A percentile compares a stretch with the other conserved stretches of the same genome.
phyloP scores from a whole-genome alignment of 2,888 invertebrate species.

The Iselma pallidipennis region DNA sequence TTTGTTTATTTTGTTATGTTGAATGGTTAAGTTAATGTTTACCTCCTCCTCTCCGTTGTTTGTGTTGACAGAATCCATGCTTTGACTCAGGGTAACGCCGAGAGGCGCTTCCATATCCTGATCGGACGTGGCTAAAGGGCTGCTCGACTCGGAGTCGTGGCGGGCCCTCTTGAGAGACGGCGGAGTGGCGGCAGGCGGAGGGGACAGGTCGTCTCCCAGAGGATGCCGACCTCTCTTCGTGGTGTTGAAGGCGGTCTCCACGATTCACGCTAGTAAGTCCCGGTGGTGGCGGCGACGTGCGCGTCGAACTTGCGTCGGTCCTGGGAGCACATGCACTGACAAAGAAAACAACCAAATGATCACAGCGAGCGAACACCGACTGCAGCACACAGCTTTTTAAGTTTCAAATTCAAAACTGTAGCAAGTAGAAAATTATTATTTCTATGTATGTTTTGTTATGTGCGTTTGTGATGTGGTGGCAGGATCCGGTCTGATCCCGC shows the following conservation, averaged over 20 bases:
- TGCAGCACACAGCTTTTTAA: neutral
- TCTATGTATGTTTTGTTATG: neutral
- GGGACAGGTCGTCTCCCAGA: constrained; percentile 54
- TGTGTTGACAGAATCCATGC: constrained; percentile 97
- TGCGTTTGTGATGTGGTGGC: neutral
- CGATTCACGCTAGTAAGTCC: constrained; percentile 51
- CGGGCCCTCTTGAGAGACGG: constrained; percentile 55
- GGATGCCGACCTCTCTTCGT: constrained; percentile 57
- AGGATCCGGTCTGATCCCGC: constrained; percentile 35
- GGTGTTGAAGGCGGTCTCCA: constrained; percentile 56
- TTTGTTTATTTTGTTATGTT: neutral
- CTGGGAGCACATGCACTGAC: constrained; percentile 29
- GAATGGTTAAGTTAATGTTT: constrained; percentile 48
- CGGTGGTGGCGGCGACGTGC: constrained; percentile 23
- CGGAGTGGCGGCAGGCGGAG: constrained; percentile 50
- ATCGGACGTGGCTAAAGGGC: constrained; percentile 47
- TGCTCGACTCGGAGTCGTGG: constrained; percentile 51
- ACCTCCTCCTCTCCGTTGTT: constrained; percentile 98
- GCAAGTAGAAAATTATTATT: neutral
- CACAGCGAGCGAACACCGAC: constrained; percentile 14
- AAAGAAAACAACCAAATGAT: constrained; percentile 2
- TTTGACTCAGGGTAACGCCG: constrained; percentile 85
- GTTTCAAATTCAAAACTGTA: neutral
- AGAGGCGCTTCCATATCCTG: constrained; percentile 69
- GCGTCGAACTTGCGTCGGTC: constrained; percentile 22